Evolutionary conservation across 1,140 invertebrate species (phyloP).

Genomic region (Cataglyphis hispanica): DNA sequence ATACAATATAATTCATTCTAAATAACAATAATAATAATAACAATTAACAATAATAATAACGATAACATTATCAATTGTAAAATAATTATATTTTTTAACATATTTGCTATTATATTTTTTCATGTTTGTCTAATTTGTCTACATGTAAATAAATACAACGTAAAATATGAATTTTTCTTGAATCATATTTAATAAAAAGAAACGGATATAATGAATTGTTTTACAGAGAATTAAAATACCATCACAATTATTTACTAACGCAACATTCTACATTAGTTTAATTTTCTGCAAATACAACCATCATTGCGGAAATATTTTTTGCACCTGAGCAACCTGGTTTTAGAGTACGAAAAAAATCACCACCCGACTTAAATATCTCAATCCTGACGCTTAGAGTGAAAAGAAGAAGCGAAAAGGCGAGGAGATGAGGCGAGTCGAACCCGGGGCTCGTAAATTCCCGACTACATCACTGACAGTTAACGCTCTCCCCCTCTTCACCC

Average conservation of each 20-base stretch:
- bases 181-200: constrained; percentile 5
- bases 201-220: neutral
- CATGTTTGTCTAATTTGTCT: neutral
- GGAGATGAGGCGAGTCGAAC: neutral
- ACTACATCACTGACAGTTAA: constrained; percentile 53
- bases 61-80: neutral
- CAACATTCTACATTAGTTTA: neutral
- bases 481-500: neutral
- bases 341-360: neutral
- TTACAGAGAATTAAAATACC: neutral
- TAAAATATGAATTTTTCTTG: neutral
- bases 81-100: neutral
- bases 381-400: constrained; percentile 2
- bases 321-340: neutral
- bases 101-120: neutral
- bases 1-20: constrained; percentile 7
- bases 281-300: neutral
- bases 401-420: neutral
- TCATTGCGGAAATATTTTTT: constrained; percentile 14
- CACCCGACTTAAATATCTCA: constrained; percentile 41
- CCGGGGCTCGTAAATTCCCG: constrained; percentile 20
- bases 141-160: neutral
- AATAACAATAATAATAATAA: neutral
- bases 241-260: neutral
- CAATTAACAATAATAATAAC: neutral